Conservation (phyloP, 2,797 vertebrate species). For the Erethizon dorsatum region DNA sequence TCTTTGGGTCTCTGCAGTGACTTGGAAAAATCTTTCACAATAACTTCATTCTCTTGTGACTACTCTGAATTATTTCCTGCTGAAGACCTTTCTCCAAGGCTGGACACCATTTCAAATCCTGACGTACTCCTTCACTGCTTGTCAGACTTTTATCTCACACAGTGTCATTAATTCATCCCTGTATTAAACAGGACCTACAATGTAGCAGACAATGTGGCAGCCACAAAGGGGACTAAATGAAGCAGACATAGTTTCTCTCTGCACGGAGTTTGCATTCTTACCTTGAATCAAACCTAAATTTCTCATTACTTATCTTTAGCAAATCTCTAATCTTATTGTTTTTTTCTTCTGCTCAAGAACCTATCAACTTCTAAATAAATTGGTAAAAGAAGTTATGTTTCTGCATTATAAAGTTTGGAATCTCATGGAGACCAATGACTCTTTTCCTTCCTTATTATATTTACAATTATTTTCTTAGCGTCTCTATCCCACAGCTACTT, state of each 20-base stretch:
- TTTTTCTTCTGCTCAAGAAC: slow-evolving; percentile 64
- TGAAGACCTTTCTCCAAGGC: neutral
- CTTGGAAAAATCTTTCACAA: neutral
- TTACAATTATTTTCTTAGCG: slow-evolving; percentile 74
- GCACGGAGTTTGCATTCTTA: neutral
- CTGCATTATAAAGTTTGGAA: slow-evolving; percentile 72
- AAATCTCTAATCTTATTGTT: slow-evolving; percentile 52
- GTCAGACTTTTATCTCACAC: neutral
- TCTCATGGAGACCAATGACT: slow-evolving; percentile 70
- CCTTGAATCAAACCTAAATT: slow-evolving; percentile 24
- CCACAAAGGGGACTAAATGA: slow-evolving; percentile 3
- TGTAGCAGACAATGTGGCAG: neutral
- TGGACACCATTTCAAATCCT: neutral
- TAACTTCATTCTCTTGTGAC: neutral
- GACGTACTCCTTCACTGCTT: neutral
- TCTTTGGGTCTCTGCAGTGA: neutral
- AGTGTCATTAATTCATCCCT: neutral
- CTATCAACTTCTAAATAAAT: slow-evolving; percentile 47
- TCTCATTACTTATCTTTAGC: neutral
- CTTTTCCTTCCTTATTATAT: slow-evolving; percentile 83
- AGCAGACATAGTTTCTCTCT: neutral
- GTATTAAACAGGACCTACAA: neutral
- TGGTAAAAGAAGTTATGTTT: slow-evolving; percentile 74
- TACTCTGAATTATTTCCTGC: neutral
- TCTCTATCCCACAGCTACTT: slow-evolving; percentile 80